phyloP scores from a whole-genome alignment of 2,888 invertebrate species.

The Drosophila stalkeri region DNA sequence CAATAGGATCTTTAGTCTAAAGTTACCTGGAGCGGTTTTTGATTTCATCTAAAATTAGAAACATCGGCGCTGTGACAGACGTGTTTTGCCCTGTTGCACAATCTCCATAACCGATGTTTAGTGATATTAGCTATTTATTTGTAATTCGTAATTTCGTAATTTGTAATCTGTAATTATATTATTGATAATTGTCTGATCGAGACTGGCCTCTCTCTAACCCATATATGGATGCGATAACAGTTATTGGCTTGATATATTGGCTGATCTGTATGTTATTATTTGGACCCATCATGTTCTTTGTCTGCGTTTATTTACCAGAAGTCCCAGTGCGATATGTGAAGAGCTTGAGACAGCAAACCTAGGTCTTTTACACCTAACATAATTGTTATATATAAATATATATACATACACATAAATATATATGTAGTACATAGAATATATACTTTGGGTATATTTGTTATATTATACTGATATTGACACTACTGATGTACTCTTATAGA shows the following conservation, averaged over 20 bases:
- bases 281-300: conserved; percentile 89
- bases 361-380: conserved; percentile 38
- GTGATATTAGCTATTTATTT: conserved; percentile 78
- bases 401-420: background rate
- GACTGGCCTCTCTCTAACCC: conserved; percentile 34
- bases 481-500: conserved; percentile 49
- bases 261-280: conserved; percentile 88
- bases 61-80: conserved; percentile 71
- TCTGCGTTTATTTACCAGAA: conserved; percentile 88
- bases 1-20: conserved; percentile 47
- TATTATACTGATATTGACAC: conserved; percentile 18
- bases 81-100: conserved; percentile 53
- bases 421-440: conserved; percentile 50
- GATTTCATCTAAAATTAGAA: conserved; percentile 53
- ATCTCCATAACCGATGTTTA: conserved; percentile 69
- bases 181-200: conserved; percentile 58
- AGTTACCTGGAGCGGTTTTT: conserved; percentile 64
- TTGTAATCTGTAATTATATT: conserved; percentile 26
- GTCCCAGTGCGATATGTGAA: conserved; percentile 89
- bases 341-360: conserved; percentile 84
- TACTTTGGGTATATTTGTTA: conserved; percentile 8
- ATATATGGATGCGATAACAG: conserved; percentile 77
- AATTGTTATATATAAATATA: conserved; percentile 28
- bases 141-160: conserved; percentile 47
- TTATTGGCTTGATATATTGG: conserved; percentile 86